Evolutionary conservation across 2,888 invertebrate genomes (phyloP).

Genomic region (Archips crataeganus): DNA sequence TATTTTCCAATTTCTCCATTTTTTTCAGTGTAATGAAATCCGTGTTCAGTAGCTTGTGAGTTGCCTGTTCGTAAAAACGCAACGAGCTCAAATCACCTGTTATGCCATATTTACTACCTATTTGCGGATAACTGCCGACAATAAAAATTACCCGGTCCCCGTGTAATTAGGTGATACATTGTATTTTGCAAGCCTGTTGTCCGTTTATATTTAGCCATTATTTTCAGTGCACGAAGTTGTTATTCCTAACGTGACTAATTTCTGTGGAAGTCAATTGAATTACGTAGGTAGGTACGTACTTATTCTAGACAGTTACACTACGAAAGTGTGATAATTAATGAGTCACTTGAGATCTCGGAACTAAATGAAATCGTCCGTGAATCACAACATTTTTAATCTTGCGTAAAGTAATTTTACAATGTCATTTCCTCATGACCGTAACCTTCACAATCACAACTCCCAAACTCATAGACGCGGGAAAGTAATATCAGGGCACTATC

Average conservation of each 20-base stretch:
- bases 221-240: constrained; percentile 14
- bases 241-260: constrained; percentile 8
- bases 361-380: constrained; percentile 10
- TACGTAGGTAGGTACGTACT: background rate
- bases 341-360: constrained; percentile 20
- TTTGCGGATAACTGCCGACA: constrained; percentile 37
- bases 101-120: constrained; percentile 42
- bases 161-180: constrained; percentile 41
- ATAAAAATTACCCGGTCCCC: constrained; percentile 35
- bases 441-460: constrained; percentile 8
- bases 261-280: constrained; percentile 4
- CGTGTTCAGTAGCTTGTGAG: constrained; percentile 68
- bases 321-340: constrained; percentile 28
- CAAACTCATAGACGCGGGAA: constrained; percentile 16
- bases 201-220: constrained; percentile 33
- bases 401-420: background rate
- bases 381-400: constrained; percentile 10
- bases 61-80: constrained; percentile 38
- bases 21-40: constrained; percentile 75
- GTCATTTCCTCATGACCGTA: constrained; percentile 5
- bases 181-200: constrained; percentile 36
- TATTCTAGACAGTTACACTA: constrained; percentile 9
- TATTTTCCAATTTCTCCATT: constrained; percentile 82
- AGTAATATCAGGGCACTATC: constrained; percentile 61
- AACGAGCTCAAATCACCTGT: constrained; percentile 43